phyloP scores from a whole-genome alignment of 2,888 invertebrate genomes.

The Hypomecis punctinalis region DNA sequence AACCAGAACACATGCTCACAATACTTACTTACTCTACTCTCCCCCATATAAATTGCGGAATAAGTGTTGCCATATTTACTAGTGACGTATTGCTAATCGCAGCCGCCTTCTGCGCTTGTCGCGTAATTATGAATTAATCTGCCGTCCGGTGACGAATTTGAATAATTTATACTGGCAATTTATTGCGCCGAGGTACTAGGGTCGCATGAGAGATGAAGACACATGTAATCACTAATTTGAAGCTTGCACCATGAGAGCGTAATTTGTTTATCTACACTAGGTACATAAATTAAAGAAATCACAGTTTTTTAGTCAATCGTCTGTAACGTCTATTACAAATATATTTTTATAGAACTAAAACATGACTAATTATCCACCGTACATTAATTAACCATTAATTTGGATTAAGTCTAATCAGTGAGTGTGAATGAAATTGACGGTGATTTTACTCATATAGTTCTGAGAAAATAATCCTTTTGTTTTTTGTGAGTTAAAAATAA shows the following conservation, averaged over 20 bases:
- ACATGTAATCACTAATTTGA: constrained; percentile 52
- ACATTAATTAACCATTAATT: too few relatives aligned
- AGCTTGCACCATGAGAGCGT: not conserved
- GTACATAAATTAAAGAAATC: too few relatives aligned
- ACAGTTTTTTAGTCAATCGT: too few relatives aligned
- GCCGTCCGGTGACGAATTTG: constrained; percentile 75
- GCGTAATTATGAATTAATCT: constrained; percentile 76
- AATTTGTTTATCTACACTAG: not conserved
- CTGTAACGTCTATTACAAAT: too few relatives aligned
- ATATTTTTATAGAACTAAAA: too few relatives aligned
- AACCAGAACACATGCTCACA: constrained; percentile 7
- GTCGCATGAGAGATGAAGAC: constrained; percentile 49
- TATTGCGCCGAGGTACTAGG: constrained; percentile 67
- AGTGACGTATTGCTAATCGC: constrained; percentile 82
- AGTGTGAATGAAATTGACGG: too few relatives aligned
- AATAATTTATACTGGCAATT: constrained; percentile 79
- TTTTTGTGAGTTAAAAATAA: too few relatives aligned
- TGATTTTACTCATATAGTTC: too few relatives aligned
- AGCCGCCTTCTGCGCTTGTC: constrained; percentile 74
- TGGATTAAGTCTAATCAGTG: too few relatives aligned
- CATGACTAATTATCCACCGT: too few relatives aligned
- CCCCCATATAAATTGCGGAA: constrained; percentile 80
- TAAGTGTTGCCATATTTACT: constrained; percentile 84
- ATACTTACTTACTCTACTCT: constrained; percentile 67
- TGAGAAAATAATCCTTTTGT: too few relatives aligned